A percentile compares a stretch with the other conserved stretches of the same genome.
phyloP scores from a whole-genome alignment of 2,888 invertebrate genomes.

The Drosophila anomalipes region DNA sequence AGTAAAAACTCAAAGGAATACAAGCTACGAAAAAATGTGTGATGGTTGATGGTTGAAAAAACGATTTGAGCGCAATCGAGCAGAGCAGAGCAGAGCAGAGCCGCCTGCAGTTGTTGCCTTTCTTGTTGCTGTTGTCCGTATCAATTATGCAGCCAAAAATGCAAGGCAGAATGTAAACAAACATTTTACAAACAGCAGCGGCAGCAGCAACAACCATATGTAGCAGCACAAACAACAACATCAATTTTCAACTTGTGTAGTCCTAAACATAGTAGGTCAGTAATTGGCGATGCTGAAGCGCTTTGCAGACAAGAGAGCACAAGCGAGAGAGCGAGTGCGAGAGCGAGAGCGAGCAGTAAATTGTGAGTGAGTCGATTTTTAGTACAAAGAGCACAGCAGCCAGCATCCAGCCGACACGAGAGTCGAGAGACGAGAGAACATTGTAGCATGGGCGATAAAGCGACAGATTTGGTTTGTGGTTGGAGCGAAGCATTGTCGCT shows the following conservation, averaged over 20 bases:
- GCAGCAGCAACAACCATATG: slow-evolving; percentile 13
- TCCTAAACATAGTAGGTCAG: slow-evolving; percentile 70
- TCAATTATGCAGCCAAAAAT: slow-evolving; percentile 73
- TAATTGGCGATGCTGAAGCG: slow-evolving; percentile 49
- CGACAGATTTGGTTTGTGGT: slow-evolving; percentile 60
- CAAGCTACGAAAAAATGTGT: slow-evolving; percentile 16
- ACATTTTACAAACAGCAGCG: slow-evolving; percentile 57
- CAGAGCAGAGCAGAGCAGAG: slow-evolving; percentile 40
- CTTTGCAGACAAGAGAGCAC: slow-evolving; percentile 37
- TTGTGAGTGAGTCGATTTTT: slow-evolving; percentile 33
- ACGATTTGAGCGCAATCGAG: slow-evolving; percentile 53
- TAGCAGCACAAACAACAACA: slow-evolving; percentile 21
- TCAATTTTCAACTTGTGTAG: slow-evolving; percentile 46
- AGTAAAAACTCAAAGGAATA: slow-evolving; percentile 10
- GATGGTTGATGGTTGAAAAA: slow-evolving; percentile 1
- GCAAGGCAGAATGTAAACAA: slow-evolving; percentile 74
- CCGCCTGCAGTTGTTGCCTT: slow-evolving; percentile 46
- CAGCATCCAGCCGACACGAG: slow-evolving; percentile 48
- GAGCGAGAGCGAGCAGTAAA: slow-evolving; percentile 3
- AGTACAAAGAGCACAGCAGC: slow-evolving; percentile 72
- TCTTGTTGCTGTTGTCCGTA: slow-evolving; percentile 52
- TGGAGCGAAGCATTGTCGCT: slow-evolving; percentile 20
- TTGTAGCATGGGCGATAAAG: slow-evolving; percentile 51
- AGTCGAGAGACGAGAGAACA: slow-evolving; percentile 4
- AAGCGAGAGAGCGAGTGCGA: background rate